Evolutionary conservation across 2,113 vertebrate genomes (phyloP).

Genomic region (Silurus meridionalis): DNA sequence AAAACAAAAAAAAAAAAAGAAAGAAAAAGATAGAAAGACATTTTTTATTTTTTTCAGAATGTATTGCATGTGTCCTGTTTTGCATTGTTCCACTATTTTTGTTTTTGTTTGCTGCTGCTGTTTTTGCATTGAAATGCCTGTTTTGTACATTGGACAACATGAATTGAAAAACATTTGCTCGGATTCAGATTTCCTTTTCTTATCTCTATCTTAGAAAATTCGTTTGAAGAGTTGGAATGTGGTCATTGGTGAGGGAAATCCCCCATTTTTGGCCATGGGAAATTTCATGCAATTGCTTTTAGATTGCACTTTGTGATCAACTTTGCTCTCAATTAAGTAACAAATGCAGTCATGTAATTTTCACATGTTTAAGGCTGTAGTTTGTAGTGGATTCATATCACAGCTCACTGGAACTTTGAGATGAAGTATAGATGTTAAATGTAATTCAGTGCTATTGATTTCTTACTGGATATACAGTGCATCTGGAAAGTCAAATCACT

Average conservation of each 20-base stretch:
- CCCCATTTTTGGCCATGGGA: neutral
- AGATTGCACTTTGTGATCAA: neutral
- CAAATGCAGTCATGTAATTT: neutral
- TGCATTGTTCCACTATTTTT: neutral
- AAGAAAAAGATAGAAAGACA: no score
- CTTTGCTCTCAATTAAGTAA: neutral
- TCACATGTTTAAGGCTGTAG: neutral
- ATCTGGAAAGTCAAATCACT: no score
- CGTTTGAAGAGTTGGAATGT: neutral
- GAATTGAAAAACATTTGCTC: neutral
- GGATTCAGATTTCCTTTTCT: constrained; percentile 10
- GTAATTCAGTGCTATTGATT: neutral
- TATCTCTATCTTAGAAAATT: neutral
- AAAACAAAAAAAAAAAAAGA: no score
- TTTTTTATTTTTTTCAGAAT: neutral
- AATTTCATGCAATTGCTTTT: neutral
- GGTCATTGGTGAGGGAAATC: neutral
- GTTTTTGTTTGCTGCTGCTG: neutral
- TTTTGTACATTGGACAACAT: neutral
- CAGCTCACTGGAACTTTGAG: neutral
- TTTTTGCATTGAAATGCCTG: neutral
- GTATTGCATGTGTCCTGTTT: neutral
- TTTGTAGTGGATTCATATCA: neutral
- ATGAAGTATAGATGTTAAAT: neutral
- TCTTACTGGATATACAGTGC: neutral